A percentile compares a stretch with the other conserved stretches of the same genome.
Conservation (phyloP, 1,140 invertebrate species). For the Drosophila busckii region DNA sequence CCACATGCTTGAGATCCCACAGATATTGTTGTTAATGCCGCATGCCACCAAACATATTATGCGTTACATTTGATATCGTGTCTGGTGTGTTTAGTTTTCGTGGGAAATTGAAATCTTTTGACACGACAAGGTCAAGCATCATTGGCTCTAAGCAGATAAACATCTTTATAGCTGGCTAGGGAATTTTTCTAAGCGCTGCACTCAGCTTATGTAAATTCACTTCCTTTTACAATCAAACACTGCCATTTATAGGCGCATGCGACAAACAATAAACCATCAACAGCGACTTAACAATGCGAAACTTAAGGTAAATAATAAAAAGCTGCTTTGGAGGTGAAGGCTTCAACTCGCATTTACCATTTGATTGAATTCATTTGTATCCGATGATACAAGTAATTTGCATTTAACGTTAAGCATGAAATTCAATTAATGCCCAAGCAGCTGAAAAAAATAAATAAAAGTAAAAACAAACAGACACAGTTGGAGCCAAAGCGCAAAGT, state of each 20-base stretch:
- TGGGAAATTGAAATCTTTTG: constrained; percentile 23
- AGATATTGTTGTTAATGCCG: constrained; percentile 6
- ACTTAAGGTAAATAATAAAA: too few species aligned
- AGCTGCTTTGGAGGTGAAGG: constrained; percentile 50
- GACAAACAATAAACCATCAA: constrained; percentile 32
- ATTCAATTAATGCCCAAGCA: constrained; percentile 58
- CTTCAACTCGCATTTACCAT: constrained; percentile 33
- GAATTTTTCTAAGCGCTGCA: too few species aligned
- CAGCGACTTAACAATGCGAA: too few species aligned
- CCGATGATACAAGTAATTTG: constrained; percentile 69
- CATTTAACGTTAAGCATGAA: constrained; percentile 52
- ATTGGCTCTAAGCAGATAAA: constrained; percentile 10
- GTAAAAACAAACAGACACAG: constrained; percentile 17
- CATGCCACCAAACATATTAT: constrained; percentile 10
- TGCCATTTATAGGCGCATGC: constrained; percentile 15
- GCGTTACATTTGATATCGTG: constrained; percentile 4
- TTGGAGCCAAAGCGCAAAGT: constrained; percentile 13
- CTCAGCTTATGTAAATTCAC: too few species aligned
- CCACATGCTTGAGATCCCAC: not conserved
- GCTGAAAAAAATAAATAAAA: constrained; percentile 7
- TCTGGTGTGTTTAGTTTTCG: constrained; percentile 14
- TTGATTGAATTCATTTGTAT: too few species aligned
- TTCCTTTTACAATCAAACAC: too few species aligned
- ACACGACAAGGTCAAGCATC: constrained; percentile 13
- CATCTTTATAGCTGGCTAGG: constrained; percentile 12